Evolutionary conservation across 2,888 invertebrate species (phyloP).

Genomic region (Leucania comma): DNA sequence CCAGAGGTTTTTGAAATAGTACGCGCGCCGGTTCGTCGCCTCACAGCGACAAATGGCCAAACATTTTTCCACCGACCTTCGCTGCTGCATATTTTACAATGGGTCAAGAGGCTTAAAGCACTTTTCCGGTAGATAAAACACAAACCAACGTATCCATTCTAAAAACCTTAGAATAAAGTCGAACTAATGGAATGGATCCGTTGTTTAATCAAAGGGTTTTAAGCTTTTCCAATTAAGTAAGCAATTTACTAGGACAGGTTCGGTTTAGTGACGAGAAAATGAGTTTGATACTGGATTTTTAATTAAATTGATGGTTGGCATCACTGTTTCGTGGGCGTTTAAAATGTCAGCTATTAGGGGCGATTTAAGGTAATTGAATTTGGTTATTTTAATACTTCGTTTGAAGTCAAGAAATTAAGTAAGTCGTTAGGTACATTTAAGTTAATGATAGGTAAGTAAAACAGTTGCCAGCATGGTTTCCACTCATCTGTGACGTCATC

Average conservation of each 20-base stretch:
- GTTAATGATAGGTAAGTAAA: no score
- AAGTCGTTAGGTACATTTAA: background rate
- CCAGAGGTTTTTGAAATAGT: conserved; percentile 37
- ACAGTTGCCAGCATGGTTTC: no score
- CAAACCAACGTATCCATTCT: conserved; percentile 48
- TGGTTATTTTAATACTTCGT: background rate
- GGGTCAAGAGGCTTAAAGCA: conserved; percentile 71
- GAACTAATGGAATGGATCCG: conserved; percentile 55
- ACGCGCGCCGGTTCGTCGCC: conserved; percentile 7
- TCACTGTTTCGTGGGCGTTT: conserved; percentile 11
- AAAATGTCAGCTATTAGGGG: conserved; percentile 6
- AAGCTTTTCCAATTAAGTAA: conserved; percentile 60
- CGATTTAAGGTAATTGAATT: conserved; percentile 11
- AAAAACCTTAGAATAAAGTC: conserved; percentile 46
- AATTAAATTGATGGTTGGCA: conserved; percentile 32
- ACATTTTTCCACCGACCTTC: conserved; percentile 66
- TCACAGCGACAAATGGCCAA: conserved; percentile 66
- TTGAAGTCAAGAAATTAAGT: background rate
- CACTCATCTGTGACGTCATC: no score
- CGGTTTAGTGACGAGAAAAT: conserved; percentile 53
- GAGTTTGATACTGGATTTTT: conserved; percentile 35
- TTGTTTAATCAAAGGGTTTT: conserved; percentile 60
- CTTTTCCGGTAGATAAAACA: conserved; percentile 74
- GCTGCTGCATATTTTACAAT: conserved; percentile 74
- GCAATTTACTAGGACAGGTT: conserved; percentile 49